phyloP scores from a whole-genome alignment of 2,797 vertebrate genomes.

The Peromyscus eremicus region DNA sequence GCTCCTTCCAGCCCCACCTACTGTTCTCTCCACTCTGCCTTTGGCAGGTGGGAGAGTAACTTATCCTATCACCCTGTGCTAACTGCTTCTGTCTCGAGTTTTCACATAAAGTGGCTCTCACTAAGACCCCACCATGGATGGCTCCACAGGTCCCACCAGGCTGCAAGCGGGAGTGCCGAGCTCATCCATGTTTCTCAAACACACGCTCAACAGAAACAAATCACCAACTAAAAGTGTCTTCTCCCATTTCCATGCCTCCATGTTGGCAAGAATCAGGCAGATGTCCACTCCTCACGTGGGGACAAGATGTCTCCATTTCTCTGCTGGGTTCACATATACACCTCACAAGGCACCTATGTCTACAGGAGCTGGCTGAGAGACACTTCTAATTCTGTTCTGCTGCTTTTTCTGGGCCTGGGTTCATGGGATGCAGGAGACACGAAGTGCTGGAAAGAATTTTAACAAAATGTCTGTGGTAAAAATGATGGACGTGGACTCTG shows the following conservation, averaged over 20 bases:
- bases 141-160: background rate
- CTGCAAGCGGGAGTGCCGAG: background rate
- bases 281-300: fast-evolving
- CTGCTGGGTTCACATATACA: fast-evolving
- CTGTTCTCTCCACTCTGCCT: background rate
- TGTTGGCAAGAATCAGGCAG: fast-evolving
- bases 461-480: background rate
- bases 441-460: background rate
- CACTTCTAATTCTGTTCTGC: background rate
- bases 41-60: background rate
- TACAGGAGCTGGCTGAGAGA: background rate
- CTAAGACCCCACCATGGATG: background rate
- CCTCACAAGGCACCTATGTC: background rate
- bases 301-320: background rate
- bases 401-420: background rate
- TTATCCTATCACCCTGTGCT: background rate
- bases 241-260: background rate
- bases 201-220: background rate
- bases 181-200: background rate
- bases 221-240: background rate
- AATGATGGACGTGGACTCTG: background rate
- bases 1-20: background rate
- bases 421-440: background rate
- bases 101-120: background rate
- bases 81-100: background rate